Percentiles rank a stretch among this genome's conserved stretches.
Conservation (phyloP, 2,888 invertebrate species). For the Tortrix viridana region DNA sequence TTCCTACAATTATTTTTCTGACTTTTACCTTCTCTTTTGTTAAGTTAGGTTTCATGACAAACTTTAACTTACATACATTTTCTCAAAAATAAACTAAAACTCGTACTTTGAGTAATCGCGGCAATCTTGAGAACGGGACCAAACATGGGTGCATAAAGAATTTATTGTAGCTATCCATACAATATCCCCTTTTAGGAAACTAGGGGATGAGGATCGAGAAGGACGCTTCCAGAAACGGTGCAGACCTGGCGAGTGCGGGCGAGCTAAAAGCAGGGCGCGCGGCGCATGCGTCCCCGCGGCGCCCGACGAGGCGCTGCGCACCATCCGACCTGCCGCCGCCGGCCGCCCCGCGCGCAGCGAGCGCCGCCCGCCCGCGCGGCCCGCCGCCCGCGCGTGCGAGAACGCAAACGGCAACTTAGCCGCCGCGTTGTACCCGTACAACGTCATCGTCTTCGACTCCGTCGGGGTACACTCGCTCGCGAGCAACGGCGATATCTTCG, state of each 20-base stretch:
- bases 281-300: constrained; percentile 73
- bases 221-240: constrained; percentile 45
- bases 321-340: constrained; percentile 75
- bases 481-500: constrained; percentile 76
- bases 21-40: too few relatives aligned
- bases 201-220: not conserved
- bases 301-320: constrained; percentile 81
- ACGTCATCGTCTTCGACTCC: constrained; percentile 74
- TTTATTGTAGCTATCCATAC: too few relatives aligned
- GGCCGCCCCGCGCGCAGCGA: constrained; percentile 62
- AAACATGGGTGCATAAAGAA: too few relatives aligned
- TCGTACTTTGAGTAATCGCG: too few relatives aligned
- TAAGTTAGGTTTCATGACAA: too few relatives aligned
- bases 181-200: too few relatives aligned
- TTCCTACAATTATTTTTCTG: too few relatives aligned
- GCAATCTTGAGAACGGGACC: too few relatives aligned
- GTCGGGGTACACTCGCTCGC: constrained; percentile 70
- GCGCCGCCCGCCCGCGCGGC: constrained; percentile 54
- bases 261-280: constrained; percentile 66
- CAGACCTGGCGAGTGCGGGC: constrained; percentile 73
- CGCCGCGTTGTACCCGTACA: constrained; percentile 81
- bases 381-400: constrained; percentile 58
- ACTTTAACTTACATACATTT: too few relatives aligned
- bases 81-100: too few relatives aligned
- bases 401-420: constrained; percentile 80